These are phyloP conservation scores for Bombyx huttoni DNA, from an alignment of 2,888 invertebrate genomes.

Conservation along the genomic window DNA sequence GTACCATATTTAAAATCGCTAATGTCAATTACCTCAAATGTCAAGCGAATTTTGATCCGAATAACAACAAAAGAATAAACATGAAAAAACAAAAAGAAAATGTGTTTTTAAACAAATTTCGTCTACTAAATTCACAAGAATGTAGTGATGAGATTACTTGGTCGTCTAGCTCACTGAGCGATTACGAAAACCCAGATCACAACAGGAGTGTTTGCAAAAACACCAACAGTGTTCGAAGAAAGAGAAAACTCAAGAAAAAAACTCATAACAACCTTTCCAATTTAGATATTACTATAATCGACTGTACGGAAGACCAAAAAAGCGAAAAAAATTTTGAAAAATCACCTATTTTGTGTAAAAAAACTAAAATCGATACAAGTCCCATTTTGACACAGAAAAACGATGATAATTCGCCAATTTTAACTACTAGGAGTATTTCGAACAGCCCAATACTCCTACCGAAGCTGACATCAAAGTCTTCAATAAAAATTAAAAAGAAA, in stretches of 20 bases:
- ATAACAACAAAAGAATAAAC: neutral
- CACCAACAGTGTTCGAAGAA: constrained; percentile 16
- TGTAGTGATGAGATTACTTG: constrained; percentile 43
- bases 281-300: constrained; percentile 34
- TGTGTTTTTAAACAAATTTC: constrained; percentile 38
- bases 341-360: constrained; percentile 23
- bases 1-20: too few species aligned
- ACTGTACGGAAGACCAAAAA: constrained; percentile 16
- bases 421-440: neutral
- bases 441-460: constrained; percentile 36
- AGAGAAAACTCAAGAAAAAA: constrained; percentile 45
- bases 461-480: constrained; percentile 23
- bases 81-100: constrained; percentile 40
- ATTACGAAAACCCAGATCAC: constrained; percentile 29
- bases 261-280: constrained; percentile 31
- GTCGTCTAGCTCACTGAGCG: constrained; percentile 53
- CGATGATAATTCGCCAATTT: constrained; percentile 2
- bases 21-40: too few species aligned
- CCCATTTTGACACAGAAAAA: constrained; percentile 7
- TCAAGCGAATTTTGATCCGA: too few species aligned
- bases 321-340: constrained; percentile 8
- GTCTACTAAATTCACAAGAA: constrained; percentile 44
- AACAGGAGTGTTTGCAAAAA: constrained; percentile 14
- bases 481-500: constrained; percentile 31
- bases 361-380: constrained; percentile 5